Base-by-base conservation (phyloP, 2,888 invertebrate genomes). In the Megalurothrips usitatus region DNA sequence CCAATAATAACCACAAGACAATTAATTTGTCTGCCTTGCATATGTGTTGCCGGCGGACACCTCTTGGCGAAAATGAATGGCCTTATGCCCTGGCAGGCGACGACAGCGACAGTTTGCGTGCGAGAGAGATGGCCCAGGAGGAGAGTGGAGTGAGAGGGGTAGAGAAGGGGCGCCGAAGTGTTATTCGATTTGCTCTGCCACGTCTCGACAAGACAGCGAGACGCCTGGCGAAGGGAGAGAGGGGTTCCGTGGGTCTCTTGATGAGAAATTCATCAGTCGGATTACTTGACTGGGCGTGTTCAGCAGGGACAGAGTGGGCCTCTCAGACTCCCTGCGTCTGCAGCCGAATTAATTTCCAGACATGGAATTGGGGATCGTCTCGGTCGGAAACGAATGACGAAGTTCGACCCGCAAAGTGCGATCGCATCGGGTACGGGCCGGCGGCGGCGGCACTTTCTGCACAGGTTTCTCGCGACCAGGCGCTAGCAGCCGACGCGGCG, bases 181-280 rank as follows among this genome's bases (percentile, higher is more conserved):
- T 75, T 75, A 75, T 75, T 75, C 68, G 68, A 75, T 75, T 75
- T 75, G 68, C 68, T 58, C 19, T 58, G 34, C 34, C 34, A 43
- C 34, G 34, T 43, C 34, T 17, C 6, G 9, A 23, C 68, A 75
- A 75, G 68, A 26, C 11, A 26, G 68, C 58, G 17, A 58, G 58
- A 58, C 58, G 58, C 58, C 58, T 58, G 63, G 23, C 10, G 23
- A n/a, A 63, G 63, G 23, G 63, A 63, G 63, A 9, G 63, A 19
- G 68, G 26, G 23, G 26, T 8, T 6, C 34, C n/a, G 52, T 17
- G 34, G 34, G 3, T 6, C 34, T 4, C 68, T 75, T 26, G 68
- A 75, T 23, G 68, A 68, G 68, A 23, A 68, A 68, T 68, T 68
- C 68, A 68, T 68, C 68, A 68, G 23, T 11, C 68, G 68, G 23